Evolutionary conservation across 2,888 invertebrate genomes (phyloP).

Genomic region (Allophyes oxyacanthae): DNA sequence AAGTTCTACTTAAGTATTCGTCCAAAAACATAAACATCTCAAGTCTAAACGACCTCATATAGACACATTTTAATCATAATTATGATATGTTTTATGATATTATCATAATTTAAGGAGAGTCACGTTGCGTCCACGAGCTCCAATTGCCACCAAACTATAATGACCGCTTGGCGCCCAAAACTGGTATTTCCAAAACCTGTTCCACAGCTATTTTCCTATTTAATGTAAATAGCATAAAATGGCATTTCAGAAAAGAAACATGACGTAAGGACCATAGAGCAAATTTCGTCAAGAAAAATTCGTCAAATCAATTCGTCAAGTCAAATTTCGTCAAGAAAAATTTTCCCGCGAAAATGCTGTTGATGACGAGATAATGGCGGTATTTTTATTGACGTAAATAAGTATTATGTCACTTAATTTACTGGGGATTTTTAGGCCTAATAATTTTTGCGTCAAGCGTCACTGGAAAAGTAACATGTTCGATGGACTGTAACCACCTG

Average conservation of each 20-base stretch:
- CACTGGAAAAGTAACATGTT: no score
- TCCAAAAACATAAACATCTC: no score
- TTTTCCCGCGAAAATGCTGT: slow-evolving; percentile 4
- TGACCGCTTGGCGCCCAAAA: slow-evolving; percentile 36
- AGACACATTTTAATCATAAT: neutral
- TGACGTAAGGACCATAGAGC: slow-evolving; percentile 1
- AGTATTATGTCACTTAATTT: no score
- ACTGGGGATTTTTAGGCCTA: no score
- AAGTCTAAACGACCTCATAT: no score
- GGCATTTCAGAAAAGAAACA: slow-evolving; percentile 6
- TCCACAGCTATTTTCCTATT: slow-evolving; percentile 24
- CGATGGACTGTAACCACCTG: no score
- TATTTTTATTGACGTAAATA: slow-evolving; percentile 1
- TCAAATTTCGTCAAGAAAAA: neutral
- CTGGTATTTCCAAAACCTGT: slow-evolving; percentile 64
- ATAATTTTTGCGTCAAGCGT: no score
- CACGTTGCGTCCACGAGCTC: neutral
- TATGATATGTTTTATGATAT: no score
- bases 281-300: neutral
- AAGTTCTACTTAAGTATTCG: no score
- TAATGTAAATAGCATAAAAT: slow-evolving; percentile 9
- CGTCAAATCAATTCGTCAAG: no score
- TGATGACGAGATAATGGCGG: neutral
- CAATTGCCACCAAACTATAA: neutral
- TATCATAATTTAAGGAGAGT: neutral